Base-by-base conservation (phyloP, 2,797 vertebrate species). In the Alouatta caraya region DNA sequence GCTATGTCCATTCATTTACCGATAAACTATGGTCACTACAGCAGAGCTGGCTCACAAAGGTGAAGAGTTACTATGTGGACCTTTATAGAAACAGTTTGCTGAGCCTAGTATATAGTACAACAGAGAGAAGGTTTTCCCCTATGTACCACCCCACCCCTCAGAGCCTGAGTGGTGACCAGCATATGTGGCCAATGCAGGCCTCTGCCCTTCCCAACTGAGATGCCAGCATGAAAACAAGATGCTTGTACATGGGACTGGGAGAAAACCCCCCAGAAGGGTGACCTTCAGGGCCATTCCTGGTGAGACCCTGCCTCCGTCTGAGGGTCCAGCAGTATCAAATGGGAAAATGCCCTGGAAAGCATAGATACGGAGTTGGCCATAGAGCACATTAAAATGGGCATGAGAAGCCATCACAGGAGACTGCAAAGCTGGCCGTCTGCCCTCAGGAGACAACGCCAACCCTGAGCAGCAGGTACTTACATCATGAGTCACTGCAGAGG, bases 401-500 rank as follows among this genome's bases (percentile, higher is more conserved):
- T 1, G 22, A 88, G 52, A 57, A 44, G 44, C 10, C 57, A 5
- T 21, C 48, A 21, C 0, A 19, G 44, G 21, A 82, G 52, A 88
- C 57, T 2, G 17, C 52, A 73, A 73, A 73, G 42, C 48, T 82
- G 30, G 75, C 1, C 1, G 6, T 33, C 61, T 59, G 0, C 0
- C 24, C 10, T 4, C 44, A 12, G 52, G 37, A 42, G 61, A 83
- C 13, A 83, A 11, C 0, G 14, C 9, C 8, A 42, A n/a, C 5
- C 2, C 2, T 22, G 59, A 76, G 37, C 2, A 30, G 28, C 19
- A 73, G 57, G 82, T 72, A 97, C 98, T 96, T 93, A 98, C 98
- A 10, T 90, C 88, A 59, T 93, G 93, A 30, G 82, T 94, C 95
- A 95, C 79, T 12, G 15, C 11, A 4, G 96, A 59, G 19, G 70